These are phyloP conservation scores for Cynodonichthys magdalenae DNA, from an alignment of 2,797 vertebrate genomes.

Conservation along the genomic window DNA sequence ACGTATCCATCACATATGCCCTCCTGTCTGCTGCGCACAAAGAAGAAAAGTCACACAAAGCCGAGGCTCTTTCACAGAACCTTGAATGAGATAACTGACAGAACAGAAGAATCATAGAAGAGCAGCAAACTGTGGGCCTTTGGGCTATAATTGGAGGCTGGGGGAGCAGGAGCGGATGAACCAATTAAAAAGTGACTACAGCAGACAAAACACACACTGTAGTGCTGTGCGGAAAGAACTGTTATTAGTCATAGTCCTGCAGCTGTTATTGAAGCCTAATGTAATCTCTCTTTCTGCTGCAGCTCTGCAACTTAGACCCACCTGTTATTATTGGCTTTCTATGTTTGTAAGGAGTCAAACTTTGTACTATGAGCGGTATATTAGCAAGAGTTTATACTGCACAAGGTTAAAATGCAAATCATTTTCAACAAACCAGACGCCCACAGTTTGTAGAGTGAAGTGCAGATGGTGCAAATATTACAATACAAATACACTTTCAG, in stretches of 20 bases:
- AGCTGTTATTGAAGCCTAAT: constrained; percentile 9
- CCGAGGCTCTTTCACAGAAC: constrained; percentile 29
- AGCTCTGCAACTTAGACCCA: neutral
- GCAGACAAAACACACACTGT: constrained; percentile 31
- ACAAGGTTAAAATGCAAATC: neutral
- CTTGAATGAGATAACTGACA: constrained; percentile 49
- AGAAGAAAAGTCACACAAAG: no score
- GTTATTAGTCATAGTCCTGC: constrained; percentile 18
- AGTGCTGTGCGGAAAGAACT: constrained; percentile 4
- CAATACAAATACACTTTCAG: constrained; percentile 39
- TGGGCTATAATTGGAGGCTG: constrained; percentile 29
- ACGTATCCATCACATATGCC: no score
- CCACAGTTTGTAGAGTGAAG: constrained; percentile 16
- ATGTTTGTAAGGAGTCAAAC: neutral
- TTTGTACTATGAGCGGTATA: neutral
- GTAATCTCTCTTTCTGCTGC: constrained; percentile 15
- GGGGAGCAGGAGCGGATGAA: constrained; percentile 37
- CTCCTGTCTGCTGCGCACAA: no score
- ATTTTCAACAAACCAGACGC: constrained; percentile 6
- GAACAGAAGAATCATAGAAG: constrained; percentile 57
- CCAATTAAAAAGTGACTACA: constrained; percentile 46
- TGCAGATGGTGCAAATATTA: constrained; percentile 33
- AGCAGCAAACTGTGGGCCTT: constrained; percentile 8
- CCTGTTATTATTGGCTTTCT: neutral
- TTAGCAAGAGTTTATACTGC: neutral